Conservation (phyloP, 2,888 invertebrate genomes). For the Patella pellucida region DNA sequence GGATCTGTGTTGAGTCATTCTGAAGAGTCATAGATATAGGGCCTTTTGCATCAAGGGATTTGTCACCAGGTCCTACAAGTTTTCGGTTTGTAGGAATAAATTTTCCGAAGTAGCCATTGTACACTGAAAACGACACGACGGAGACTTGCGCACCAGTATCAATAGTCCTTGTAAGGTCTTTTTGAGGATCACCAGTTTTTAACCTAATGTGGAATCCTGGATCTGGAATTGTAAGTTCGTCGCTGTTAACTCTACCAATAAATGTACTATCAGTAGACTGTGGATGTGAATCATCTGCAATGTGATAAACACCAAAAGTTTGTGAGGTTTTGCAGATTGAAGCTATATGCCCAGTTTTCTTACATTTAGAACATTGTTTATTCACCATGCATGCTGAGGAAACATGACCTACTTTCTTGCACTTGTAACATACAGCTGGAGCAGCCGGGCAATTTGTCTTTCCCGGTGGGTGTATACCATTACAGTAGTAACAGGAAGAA, state of each 20-base stretch:
- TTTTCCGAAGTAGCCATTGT: background rate
- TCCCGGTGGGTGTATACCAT: background rate
- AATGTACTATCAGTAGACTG: background rate
- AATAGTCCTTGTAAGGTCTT: background rate
- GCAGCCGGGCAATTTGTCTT: background rate
- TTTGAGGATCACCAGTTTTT: background rate
- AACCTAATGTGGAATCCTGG: slow-evolving; percentile 1
- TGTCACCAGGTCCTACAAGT: too few relatives aligned
- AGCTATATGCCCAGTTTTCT: too few relatives aligned
- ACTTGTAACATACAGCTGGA: too few relatives aligned
- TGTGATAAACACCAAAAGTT: too few relatives aligned
- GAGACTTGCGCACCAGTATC: background rate
- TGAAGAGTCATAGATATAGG: too few relatives aligned
- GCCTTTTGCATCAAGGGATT: too few relatives aligned
- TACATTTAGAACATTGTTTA: too few relatives aligned
- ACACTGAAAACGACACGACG: background rate
- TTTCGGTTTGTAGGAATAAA: background rate
- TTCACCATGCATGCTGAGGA: too few relatives aligned
- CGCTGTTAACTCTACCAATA: background rate
- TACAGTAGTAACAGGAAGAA: background rate
- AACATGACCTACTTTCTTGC: too few relatives aligned
- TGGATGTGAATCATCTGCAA: background rate
- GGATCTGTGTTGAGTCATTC: too few relatives aligned
- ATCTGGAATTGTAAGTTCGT: background rate
- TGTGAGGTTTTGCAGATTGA: too few relatives aligned